Evolutionary conservation across 2,113 vertebrate genomes (phyloP), one percentile per base, ranked within the genome.

Genomic region (Paradoxurus hermaphroditus): DNA sequence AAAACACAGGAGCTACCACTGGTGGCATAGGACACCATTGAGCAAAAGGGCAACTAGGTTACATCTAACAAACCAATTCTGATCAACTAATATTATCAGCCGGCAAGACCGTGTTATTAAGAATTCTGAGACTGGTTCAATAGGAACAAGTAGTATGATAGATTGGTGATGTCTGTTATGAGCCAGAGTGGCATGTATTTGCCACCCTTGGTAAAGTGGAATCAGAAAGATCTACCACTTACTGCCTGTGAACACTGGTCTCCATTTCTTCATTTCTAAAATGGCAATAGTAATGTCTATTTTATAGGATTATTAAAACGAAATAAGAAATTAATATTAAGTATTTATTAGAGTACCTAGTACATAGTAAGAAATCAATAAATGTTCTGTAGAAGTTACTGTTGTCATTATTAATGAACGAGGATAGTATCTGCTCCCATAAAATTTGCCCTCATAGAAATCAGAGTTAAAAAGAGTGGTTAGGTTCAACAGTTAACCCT

Each of bases 251-350:
- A 44, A 51, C n/a, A 53, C 7, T 9, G 29, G n/a, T 41, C 39
- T 93, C 78, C 49, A 29, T 87, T 68, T 86, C 51, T 86, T 88
- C 73, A 86, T 67, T 51, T 88, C 51, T 87, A 87, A 94, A 94
- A 81, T 70, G 75, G 16, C 77, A 81, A 70, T 59, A 94, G 63
- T 49, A 93, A 36, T 56, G 16, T 75, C 90, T 51, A 39, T 68
- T 34, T 39, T 51, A 73, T 12, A 46, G 46, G 31, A 65, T 81
- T 82, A 82, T 21, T 93, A 72, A 88, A 29, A 75, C 34, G 68
- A 86, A 81, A 70, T 68, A 78, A 67, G 25, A 62, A 84, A 88
- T n/a, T 29, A 90, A 46, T 39, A 46, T 59, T 92, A 92, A 82
- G 31, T 82, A 67, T 36, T 53, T 59, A 59, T 83, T 21, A 84